Conservation (phyloP, 2,888 invertebrate genomes). For the Loripinus fragilis region DNA sequence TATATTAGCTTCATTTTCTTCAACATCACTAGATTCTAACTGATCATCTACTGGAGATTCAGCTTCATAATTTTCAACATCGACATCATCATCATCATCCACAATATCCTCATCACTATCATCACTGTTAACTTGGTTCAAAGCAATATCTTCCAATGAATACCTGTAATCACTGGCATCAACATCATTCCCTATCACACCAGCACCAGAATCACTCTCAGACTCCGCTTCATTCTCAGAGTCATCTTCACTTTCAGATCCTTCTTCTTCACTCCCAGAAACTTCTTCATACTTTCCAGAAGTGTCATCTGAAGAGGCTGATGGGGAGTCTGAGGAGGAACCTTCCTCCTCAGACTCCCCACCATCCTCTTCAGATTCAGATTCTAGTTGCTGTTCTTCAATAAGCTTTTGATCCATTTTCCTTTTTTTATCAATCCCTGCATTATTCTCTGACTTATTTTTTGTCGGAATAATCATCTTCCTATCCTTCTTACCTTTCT, state of each 20-base stretch:
- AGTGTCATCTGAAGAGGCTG: neutral
- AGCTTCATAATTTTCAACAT: constrained; percentile 30
- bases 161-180: constrained; percentile 38
- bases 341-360: constrained; percentile 7
- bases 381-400: neutral
- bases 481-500: neutral
- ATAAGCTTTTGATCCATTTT: neutral
- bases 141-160: constrained; percentile 32
- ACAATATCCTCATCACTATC: constrained; percentile 29
- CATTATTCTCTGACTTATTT: neutral
- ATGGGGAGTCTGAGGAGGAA: constrained; percentile 9
- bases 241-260: neutral
- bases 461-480: neutral
- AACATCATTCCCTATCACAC: constrained; percentile 15
- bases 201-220: constrained; percentile 34
- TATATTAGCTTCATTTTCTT: constrained; percentile 3
- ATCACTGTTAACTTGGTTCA: constrained; percentile 25
- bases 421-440: neutral
- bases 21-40: neutral
- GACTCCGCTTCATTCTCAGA: constrained; percentile 9
- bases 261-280: constrained; percentile 13
- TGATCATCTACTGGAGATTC: constrained; percentile 21
- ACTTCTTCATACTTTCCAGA: constrained; percentile 15
- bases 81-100: constrained; percentile 29
- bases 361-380: constrained; percentile 1